A percentile compares a stretch with the other conserved stretches of the same genome.
Conservation (phyloP, 2,113 vertebrate species). For the Hemibagrus wyckioides region DNA sequence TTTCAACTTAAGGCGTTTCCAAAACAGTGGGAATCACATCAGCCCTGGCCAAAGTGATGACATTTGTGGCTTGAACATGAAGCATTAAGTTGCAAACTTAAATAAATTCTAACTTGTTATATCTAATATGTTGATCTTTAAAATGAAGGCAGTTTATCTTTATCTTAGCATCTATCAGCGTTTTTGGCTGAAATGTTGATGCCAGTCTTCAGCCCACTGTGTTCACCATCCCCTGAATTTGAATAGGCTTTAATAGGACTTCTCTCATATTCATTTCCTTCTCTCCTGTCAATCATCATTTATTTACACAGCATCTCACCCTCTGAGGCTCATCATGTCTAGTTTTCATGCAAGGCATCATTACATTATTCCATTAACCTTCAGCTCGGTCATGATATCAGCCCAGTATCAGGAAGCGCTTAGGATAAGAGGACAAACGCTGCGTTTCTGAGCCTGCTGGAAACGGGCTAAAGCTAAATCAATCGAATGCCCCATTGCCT, state of each 20-base stretch:
- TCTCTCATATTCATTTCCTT: constrained; percentile 31
- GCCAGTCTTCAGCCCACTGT: neutral
- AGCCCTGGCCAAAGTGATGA: neutral
- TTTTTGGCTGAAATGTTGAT: neutral
- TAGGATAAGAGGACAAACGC: neutral
- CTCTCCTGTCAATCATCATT: constrained; percentile 51
- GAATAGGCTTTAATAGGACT: constrained; percentile 24
- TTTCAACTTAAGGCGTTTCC: neutral
- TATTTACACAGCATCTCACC: constrained; percentile 61
- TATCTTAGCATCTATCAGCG: neutral
- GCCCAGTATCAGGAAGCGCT: neutral
- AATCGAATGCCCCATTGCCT: neutral
- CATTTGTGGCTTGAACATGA: too few relatives aligned
- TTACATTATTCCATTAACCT: constrained; percentile 2
- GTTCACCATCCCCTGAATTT: constrained; percentile 14
- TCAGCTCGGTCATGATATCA: neutral
- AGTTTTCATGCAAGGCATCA: constrained; percentile 46
- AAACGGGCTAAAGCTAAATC: neutral
- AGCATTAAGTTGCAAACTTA: neutral
- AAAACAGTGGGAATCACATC: neutral
- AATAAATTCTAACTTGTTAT: neutral
- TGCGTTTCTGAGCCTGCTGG: neutral
- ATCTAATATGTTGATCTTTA: neutral
- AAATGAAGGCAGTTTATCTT: neutral
- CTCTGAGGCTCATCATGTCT: constrained; percentile 58